phyloP scores from a whole-genome alignment of 2,888 invertebrate genomes.

The Ditula angustiorana region DNA sequence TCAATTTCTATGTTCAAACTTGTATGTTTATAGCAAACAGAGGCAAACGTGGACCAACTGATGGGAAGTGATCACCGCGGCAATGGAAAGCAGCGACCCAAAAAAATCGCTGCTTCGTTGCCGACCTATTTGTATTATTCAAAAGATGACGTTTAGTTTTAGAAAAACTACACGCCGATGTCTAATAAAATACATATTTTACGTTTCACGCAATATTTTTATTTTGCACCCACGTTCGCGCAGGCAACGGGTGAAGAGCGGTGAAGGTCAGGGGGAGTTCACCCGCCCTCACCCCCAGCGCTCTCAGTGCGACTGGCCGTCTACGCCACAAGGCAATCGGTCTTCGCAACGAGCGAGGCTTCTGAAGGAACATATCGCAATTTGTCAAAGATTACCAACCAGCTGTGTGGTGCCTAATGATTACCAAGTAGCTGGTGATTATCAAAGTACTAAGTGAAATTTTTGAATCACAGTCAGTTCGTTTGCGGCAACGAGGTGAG shows the following conservation, averaged over 20 bases:
- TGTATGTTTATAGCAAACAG: too few relatives aligned
- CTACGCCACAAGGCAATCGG: slow-evolving; percentile 13
- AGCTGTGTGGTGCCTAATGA: background rate
- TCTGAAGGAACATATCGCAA: background rate
- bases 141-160: too few relatives aligned
- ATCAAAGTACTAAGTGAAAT: background rate
- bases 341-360: slow-evolving; percentile 6
- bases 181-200: too few relatives aligned
- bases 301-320: background rate
- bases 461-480: background rate
- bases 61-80: too few relatives aligned
- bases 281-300: slow-evolving; percentile 9
- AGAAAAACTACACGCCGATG: too few relatives aligned
- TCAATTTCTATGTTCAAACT: too few relatives aligned
- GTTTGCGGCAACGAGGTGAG: background rate
- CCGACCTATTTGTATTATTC: too few relatives aligned
- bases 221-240: background rate
- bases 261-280: slow-evolving; percentile 32
- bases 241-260: slow-evolving; percentile 17
- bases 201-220: background rate
- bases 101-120: too few relatives aligned
- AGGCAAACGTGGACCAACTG: too few relatives aligned
- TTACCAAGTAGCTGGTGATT: background rate
- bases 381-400: background rate
- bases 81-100: too few relatives aligned